A percentile compares a stretch with the other conserved stretches of the same genome.
These are phyloP conservation scores for Parus major DNA, from an alignment of 2,113 vertebrate species.

Conservation along the genomic window DNA sequence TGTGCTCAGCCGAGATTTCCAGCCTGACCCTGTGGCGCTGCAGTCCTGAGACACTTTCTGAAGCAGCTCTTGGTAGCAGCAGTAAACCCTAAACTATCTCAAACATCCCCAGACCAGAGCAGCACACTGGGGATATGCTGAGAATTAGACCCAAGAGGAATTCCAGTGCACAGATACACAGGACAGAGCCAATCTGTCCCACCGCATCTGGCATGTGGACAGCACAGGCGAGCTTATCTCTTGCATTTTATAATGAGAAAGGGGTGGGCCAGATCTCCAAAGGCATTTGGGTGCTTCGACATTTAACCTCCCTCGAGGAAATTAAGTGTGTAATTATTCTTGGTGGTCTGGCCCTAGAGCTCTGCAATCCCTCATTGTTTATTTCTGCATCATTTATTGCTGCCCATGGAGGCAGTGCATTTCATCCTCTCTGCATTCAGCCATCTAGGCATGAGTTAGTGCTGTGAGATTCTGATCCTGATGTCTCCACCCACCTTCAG, in stretches of 20 bases:
- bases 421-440: not conserved
- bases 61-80: not conserved
- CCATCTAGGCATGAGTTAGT: not conserved
- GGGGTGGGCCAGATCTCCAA: conserved; percentile 45
- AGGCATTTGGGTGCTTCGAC: conserved; percentile 56
- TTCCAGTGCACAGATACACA: conserved; percentile 3
- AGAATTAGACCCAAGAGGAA: conserved; percentile 9
- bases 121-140: accelerated
- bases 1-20: not conserved
- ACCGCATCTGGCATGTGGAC: not conserved
- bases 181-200: not conserved
- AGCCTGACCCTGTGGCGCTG: not conserved
- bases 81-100: not conserved
- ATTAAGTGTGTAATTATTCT: conserved; percentile 23
- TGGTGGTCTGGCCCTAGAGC: conserved; percentile 14
- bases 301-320: conserved; percentile 57
- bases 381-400: conserved; percentile 33
- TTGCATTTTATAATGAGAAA: conserved; percentile 60
- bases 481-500: not conserved
- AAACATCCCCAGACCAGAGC: conserved; percentile 10
- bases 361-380: conserved; percentile 14
- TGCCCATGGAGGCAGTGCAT: not conserved
- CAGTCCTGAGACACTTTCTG: not conserved
- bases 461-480: not conserved
- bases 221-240: conserved; percentile 42